phyloP scores from a whole-genome alignment of 2,113 vertebrate genomes.

The Peromyscus polionotus region DNA sequence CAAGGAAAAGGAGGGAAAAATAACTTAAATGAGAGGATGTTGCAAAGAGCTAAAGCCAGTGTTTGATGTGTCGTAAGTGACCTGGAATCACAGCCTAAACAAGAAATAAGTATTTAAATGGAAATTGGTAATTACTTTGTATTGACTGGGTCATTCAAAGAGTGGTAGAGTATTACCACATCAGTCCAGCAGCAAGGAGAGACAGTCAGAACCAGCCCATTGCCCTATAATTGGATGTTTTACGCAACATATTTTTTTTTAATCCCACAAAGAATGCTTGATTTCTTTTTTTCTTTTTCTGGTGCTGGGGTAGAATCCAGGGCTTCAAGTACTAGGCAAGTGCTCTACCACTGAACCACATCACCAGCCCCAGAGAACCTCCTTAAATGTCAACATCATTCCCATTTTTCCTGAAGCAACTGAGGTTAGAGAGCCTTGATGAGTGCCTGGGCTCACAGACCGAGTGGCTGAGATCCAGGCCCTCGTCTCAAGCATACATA shows the following conservation, averaged over 20 bases:
- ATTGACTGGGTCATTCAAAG: neutral
- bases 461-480: neutral
- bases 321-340: neutral
- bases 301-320: neutral
- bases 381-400: neutral
- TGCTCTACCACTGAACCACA: neutral
- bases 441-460: neutral
- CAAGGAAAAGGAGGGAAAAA: neutral
- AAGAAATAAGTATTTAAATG: neutral
- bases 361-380: neutral
- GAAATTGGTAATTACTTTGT: neutral
- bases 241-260: neutral
- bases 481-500: neutral
- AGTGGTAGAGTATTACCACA: neutral
- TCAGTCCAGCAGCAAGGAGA: neutral
- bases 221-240: neutral
- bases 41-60: neutral
- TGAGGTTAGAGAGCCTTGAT: neutral
- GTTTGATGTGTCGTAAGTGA: neutral
- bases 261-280: neutral
- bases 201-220: neutral
- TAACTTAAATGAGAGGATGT: neutral
- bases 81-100: neutral
- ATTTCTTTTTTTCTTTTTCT: neutral
- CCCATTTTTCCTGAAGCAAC: neutral